Base-by-base conservation (phyloP, 1,140 invertebrate species). In the Mya arenaria region DNA sequence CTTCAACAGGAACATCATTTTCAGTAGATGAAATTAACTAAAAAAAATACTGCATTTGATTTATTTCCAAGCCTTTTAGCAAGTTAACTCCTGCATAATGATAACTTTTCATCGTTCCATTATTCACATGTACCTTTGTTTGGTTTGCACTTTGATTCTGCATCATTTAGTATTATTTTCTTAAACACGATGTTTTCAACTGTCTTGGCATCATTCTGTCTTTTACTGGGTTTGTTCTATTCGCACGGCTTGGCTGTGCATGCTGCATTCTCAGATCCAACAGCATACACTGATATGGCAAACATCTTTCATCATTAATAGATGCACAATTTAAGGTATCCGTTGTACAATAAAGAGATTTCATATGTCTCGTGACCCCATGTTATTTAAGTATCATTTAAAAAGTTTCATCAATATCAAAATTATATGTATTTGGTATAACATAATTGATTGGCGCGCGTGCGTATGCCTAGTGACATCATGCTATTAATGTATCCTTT, bases 121-220 rank as follows among this genome's bases (percentile, higher is more conserved):
- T 62, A 17, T 58, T 69, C n/a, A n/a, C n/a, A 34, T 71, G 48
- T 32, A 80, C 56, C 39, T 37, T 69, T 32, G 68, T 39, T 41
- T 17, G 52, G 30, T 62, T 44, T 44, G 37, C 37, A 41, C 17
- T 62, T 63, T 62, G 62, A 41, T 75, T 75, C 4, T 39, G 36
- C 56, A 60, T 75, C n/a, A 63, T 60, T 17, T 75, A 71, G 65
- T 55, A 63, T 82, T 8, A 73, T 60, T 15, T 58, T 23, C 48
- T 79, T 79, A 28, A 68, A 79, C 8, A 19, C 23, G 10, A 79
- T 68, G 17, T 66, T 37, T 3, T 48, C 52, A 3, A 79, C 39
- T n/a, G 25, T 10, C 15, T 25, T 60, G 8, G 56, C 6, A 28
- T 60, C 8, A 8, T 60, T n/a, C 23, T 56, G 37, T 10, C 34